Base-by-base conservation (phyloP, 1,140 invertebrate genomes). In the Cepaea nemoralis region DNA sequence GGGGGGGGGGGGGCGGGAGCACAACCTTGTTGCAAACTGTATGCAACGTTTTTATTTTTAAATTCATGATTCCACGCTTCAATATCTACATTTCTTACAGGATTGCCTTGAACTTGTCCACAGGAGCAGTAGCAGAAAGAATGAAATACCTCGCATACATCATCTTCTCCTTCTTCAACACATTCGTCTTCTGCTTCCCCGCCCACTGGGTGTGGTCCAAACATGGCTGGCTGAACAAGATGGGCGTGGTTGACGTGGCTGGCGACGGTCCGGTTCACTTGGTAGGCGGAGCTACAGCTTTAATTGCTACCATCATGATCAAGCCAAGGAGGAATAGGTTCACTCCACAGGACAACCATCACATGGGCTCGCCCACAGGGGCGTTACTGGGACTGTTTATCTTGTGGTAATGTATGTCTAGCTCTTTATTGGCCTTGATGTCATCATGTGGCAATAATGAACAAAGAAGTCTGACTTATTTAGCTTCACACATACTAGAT, bases 361-460 rank as follows among this genome's bases (percentile, higher is more conserved):
- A 96, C 0, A 92, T 97, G 83, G 97, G 96, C 0, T 95, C 95
- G 88, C 96, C 97, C 0, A 96, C 97, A 0, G 98, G 97, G 88
- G 96, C 96, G 12, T 94, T 97, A 39, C 94, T 98, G 93, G 97
- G 97, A 0, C 93, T 97, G 0, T 98, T 98, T 88, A 97, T 98
- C 39, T 92, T 98, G 6, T 98, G 97, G 97, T 91, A 85, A 81
- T 85, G 10, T 27, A 42, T 33, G 3, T n/a, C n/a, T n/a, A n/a
- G n/a, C n/a, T n/a, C n/a, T n/a, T n/a, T n/a, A n/a, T n/a, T n/a
- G n/a, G n/a, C n/a, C n/a, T n/a, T n/a, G n/a, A n/a, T n/a, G n/a
- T n/a, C n/a, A n/a, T n/a, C n/a, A n/a, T n/a, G n/a, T n/a, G n/a
- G n/a, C n/a, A n/a, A n/a, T n/a, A n/a, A n/a, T n/a, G n/a, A n/a